phyloP scores from a whole-genome alignment of 2,888 invertebrate species.

The Oscheius sp. region DNA sequence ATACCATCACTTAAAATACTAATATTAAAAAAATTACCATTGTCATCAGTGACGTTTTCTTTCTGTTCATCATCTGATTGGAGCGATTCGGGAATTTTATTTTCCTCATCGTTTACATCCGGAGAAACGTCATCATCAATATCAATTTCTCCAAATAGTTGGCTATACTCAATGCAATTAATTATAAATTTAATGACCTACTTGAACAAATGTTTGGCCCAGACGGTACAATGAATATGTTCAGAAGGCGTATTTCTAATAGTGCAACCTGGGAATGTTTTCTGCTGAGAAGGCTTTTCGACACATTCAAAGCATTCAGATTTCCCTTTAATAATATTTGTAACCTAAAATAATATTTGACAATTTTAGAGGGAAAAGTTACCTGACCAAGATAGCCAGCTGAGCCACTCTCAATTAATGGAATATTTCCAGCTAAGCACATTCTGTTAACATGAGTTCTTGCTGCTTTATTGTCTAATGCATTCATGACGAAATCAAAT shows the following conservation, averaged over 20 bases:
- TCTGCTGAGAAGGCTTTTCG: conserved; percentile 80
- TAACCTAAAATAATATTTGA: conserved; percentile 33
- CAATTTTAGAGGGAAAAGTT: neutral
- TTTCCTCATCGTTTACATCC: conserved; percentile 83
- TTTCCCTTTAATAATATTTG: conserved; percentile 78
- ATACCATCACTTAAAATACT: neutral
- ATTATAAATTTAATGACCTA: conserved; percentile 72
- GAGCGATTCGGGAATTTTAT: conserved; percentile 69
- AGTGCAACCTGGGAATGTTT: conserved; percentile 95
- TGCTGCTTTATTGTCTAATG: conserved; percentile 93
- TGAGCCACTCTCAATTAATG: conserved; percentile 94
- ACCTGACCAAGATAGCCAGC: conserved; percentile 93
- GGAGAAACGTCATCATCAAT: conserved; percentile 98
- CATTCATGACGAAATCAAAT: conserved; percentile 91
- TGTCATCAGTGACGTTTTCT: neutral
- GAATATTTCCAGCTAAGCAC: conserved; percentile 93
- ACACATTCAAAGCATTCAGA: conserved; percentile 97
- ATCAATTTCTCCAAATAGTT: conserved; percentile 94
- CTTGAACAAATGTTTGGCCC: conserved; percentile 99
- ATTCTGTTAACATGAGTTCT: conserved; percentile 98
- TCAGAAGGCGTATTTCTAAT: conserved; percentile 98
- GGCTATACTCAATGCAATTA: conserved; percentile 76
- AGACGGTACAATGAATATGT: conserved; percentile 98
- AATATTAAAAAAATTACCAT: neutral
- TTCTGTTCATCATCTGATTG: neutral